Evolutionary conservation across 2,113 vertebrate genomes (phyloP), one percentile per base, ranked within the genome.

Genomic region (Anas platyrhynchos): DNA sequence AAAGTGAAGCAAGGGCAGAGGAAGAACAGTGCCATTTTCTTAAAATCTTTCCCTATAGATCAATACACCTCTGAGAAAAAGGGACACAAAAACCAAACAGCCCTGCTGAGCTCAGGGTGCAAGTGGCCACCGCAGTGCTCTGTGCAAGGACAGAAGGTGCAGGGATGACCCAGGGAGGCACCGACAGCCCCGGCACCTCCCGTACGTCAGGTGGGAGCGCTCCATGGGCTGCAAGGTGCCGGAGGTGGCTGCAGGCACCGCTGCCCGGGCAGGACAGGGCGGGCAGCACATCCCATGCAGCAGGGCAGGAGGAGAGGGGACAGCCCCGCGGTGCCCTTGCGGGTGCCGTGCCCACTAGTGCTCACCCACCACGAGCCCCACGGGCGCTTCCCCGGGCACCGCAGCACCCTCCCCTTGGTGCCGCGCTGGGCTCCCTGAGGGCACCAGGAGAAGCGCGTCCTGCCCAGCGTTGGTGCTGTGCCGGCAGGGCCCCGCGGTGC

Each of bases 121-220:
- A 2, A 62, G 50, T 8, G 0, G 56, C 44, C 54, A 62, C 73
- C 1, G 0, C 0, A 9, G 13, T 1, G 41, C 72, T 62, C 61
- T 77, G 73, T 73, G 59, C 3, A 1, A 43, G 67, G 48, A 27
- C 87, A 32, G 22, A 6, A 0, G 1, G 26, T 15, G 41, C 7
- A 12, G 20, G 26, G 43, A n/a, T 0, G 2, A 7, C 23, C 2
- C 4, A 0, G 1, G 23, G 23, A 66, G 36, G 14, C 2, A 7
- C 27, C 9, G 1, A 36, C 0, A 12, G 59, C 9, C 5, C 5
- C 2, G 1, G 72, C 29, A 22, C 38, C 86, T 36, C 67, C 27
- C 34, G 2, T 0, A 6, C 21, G 7, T 9, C 34, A 6, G 41
- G 21, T 16, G n/a, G 41, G 46, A 83, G 55, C 36, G 12, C 3